Conservation (phyloP, 1,140 invertebrate species). For the Anagrus nilaparvatae region DNA sequence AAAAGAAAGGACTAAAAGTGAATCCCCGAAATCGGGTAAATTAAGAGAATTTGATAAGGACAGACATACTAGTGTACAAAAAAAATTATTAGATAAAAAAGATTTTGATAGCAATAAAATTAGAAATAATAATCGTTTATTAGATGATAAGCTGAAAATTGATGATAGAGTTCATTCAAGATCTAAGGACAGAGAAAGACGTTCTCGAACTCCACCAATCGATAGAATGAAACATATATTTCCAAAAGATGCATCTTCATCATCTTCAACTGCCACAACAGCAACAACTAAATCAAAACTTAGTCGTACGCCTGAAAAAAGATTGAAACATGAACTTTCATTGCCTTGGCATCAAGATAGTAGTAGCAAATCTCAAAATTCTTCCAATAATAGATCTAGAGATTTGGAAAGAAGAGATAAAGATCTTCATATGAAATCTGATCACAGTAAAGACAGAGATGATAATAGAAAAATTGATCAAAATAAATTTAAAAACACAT, state of each 20-base stretch:
- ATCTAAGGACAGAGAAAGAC: conserved; percentile 34
- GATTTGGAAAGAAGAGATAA: conserved; percentile 36
- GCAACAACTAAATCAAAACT: conserved; percentile 24
- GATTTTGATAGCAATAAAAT: too few species aligned
- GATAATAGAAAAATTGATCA: conserved; percentile 26
- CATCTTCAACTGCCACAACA: not conserved
- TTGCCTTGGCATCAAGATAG: conserved; percentile 27
- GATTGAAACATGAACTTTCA: conserved; percentile 33
- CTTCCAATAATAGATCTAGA: conserved; percentile 22
- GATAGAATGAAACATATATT: conserved; percentile 31
- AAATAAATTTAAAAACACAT: conserved; percentile 19
- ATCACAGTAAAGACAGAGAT: conserved; percentile 35
- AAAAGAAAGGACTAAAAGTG: conserved; percentile 36
- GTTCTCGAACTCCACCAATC: conserved; percentile 32
- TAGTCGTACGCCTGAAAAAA: conserved; percentile 38
- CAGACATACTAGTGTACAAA: too few species aligned
- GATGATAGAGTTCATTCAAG: conserved; percentile 30
- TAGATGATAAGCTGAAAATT: conserved; percentile 30
- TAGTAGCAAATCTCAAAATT: conserved; percentile 16
- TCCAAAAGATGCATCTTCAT: conserved; percentile 21
- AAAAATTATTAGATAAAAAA: not conserved
- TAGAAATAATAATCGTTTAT: conserved; percentile 22
- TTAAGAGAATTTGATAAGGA: conserved; percentile 30
- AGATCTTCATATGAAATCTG: conserved; percentile 32
- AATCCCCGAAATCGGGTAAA: conserved; percentile 34